A percentile compares a stretch with the other conserved stretches of the same genome.
phyloP scores from a whole-genome alignment of 23 tunicate genomes.

The Clavelina lepadiformis region DNA sequence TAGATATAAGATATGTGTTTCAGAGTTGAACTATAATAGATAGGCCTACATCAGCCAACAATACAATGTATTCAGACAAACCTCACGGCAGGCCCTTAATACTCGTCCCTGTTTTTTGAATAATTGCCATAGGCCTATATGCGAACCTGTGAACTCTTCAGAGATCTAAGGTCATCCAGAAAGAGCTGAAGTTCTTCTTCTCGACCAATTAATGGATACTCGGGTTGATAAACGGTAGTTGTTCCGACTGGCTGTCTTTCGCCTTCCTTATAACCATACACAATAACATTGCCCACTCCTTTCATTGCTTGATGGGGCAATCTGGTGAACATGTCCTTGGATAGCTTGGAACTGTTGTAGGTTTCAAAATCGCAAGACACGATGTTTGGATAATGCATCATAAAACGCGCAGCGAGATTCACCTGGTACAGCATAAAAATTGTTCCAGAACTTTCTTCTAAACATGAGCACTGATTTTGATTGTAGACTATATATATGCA shows the following conservation, averaged over 20 bases:
- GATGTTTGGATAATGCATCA: constrained; percentile 86
- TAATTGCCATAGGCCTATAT: too few species aligned
- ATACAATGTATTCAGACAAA: too few species aligned
- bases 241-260: constrained; percentile 36
- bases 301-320: constrained; percentile 73
- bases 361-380: constrained; percentile 87
- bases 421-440: too few species aligned
- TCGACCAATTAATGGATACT: constrained; percentile 64
- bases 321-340: constrained; percentile 57
- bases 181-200: constrained; percentile 45
- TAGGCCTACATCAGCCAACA: too few species aligned
- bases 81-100: too few species aligned
- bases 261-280: constrained; percentile 74
- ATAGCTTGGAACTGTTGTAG: constrained; percentile 67
- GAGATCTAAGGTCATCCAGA: constrained; percentile 39
- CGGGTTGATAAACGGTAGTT: constrained; percentile 41
- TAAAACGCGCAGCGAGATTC: constrained; percentile 82
- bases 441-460: too few species aligned
- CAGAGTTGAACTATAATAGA: too few species aligned
- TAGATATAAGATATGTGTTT: too few species aligned
- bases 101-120: too few species aligned
- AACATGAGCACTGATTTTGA: too few species aligned
- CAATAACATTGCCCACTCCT: constrained; percentile 61
- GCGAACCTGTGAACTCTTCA: constrained; percentile 28
- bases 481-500: too few species aligned